phyloP scores from a whole-genome alignment of 2,113 vertebrate species.

The Cebidichthys violaceus region DNA sequence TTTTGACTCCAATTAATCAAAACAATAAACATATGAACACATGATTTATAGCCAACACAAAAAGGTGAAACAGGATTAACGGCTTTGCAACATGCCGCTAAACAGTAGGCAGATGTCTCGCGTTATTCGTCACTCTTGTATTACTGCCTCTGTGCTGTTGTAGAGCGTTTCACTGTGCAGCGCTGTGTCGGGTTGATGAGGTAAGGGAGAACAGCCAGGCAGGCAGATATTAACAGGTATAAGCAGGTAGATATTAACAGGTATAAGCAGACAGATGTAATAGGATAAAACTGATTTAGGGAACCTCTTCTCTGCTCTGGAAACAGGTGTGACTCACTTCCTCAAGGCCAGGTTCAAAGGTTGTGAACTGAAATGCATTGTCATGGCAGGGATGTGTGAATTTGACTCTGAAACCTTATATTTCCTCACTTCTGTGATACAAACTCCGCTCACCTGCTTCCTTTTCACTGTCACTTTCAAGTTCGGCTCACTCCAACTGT shows the following conservation, averaged over 20 bases:
- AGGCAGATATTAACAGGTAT: constrained; percentile 17
- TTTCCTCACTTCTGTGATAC: constrained; percentile 36
- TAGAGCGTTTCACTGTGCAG: background rate
- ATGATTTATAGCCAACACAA: constrained; percentile 24
- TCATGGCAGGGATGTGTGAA: constrained; percentile 39
- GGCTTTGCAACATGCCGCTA: constrained; percentile 16
- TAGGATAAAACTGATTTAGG: background rate
- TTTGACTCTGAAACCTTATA: constrained; percentile 56
- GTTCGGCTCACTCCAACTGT: background rate
- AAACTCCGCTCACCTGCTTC: constrained; percentile 18
- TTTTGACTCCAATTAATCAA: constrained; percentile 47
- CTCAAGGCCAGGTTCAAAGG: constrained; percentile 65
- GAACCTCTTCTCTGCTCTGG: background rate
- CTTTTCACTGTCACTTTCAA: constrained; percentile 11
- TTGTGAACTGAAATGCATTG: constrained; percentile 25
- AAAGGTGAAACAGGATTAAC: constrained; percentile 31
- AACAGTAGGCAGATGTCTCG: constrained; percentile 30
- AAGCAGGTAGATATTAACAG: background rate
- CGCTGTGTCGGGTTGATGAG: background rate
- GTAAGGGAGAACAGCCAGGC: constrained; percentile 19
- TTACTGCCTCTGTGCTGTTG: background rate
- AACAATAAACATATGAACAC: constrained; percentile 30
- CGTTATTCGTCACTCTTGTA: constrained; percentile 9
- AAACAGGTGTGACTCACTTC: constrained; percentile 64
- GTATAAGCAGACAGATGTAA: background rate